phyloP scores from a whole-genome alignment of 2,888 invertebrate genomes.

The Chromoteleia sp. region DNA sequence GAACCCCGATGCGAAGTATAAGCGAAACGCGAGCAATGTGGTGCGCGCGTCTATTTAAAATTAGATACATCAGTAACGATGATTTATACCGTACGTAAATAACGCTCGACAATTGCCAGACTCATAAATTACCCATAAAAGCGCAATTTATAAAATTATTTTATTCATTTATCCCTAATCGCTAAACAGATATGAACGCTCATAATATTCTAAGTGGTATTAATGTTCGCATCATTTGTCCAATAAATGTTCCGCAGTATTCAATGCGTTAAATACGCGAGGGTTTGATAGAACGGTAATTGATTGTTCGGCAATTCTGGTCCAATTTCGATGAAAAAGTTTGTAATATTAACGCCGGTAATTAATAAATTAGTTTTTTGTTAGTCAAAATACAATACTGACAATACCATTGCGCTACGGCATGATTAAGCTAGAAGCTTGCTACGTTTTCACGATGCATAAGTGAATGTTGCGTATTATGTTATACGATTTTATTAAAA shows the following conservation, averaged over 20 bases:
- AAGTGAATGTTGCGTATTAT: too few relatives aligned
- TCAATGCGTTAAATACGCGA: not conserved
- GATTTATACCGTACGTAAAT: constrained; percentile 13
- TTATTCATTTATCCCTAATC: not conserved
- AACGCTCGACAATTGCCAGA: not conserved
- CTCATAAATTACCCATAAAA: constrained; percentile 11
- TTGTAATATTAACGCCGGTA: too few relatives aligned
- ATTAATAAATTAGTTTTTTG: too few relatives aligned
- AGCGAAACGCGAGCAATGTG: not conserved
- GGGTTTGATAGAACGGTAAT: not conserved
- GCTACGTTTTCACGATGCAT: too few relatives aligned
- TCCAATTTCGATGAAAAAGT: too few relatives aligned
- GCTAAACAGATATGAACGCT: not conserved
- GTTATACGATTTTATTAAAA: too few relatives aligned
- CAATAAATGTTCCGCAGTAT: not conserved
- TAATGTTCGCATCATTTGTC: not conserved
- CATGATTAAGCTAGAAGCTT: too few relatives aligned
- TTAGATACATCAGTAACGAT: not conserved
- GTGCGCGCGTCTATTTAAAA: not conserved
- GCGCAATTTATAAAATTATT: not conserved
- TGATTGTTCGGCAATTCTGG: too few relatives aligned
- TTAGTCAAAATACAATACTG: too few relatives aligned
- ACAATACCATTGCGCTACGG: too few relatives aligned
- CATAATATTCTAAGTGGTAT: not conserved
- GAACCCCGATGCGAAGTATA: constrained; percentile 6